These are phyloP conservation scores for Onthophagus sagittarius DNA, from an alignment of 2,888 invertebrate genomes.

Conservation along the genomic window DNA sequence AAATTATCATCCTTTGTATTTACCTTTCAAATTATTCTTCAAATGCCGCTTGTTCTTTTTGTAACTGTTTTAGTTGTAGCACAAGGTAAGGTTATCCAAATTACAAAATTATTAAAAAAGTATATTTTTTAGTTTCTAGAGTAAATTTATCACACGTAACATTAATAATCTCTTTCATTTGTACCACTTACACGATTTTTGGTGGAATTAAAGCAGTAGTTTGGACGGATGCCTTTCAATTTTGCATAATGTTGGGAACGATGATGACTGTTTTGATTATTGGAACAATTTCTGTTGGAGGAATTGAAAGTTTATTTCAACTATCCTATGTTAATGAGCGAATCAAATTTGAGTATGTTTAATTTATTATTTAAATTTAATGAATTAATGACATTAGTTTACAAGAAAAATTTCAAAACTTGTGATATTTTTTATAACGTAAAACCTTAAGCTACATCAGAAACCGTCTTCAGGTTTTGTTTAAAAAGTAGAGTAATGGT, in stretches of 20 bases:
- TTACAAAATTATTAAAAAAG: neutral
- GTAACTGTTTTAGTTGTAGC: conserved; percentile 67
- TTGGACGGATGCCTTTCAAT: conserved; percentile 58
- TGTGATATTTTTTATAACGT: too few species aligned
- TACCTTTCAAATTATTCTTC: conserved; percentile 56
- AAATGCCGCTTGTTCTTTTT: conserved; percentile 65
- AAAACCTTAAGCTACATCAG: too few species aligned
- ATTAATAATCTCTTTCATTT: conserved; percentile 62
- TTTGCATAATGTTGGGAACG: conserved; percentile 54
- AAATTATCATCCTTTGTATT: conserved; percentile 59
- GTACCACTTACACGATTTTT: conserved; percentile 70
- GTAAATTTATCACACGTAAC: conserved; percentile 56
- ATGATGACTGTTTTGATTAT: conserved; percentile 54
- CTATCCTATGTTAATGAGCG: conserved; percentile 54
- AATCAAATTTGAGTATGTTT: conserved; percentile 55
- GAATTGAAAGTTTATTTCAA: conserved; percentile 55
- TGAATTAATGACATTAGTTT: too few species aligned
- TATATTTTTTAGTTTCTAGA: conserved; percentile 54
- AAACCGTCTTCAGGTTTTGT: too few species aligned
- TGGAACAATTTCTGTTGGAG: conserved; percentile 52
- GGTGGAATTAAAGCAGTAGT: conserved; percentile 65
- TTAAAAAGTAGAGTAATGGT: too few species aligned
- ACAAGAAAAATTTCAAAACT: too few species aligned
- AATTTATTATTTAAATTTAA: neutral
- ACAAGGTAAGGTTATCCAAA: conserved; percentile 53